Evolutionary conservation across 2,888 invertebrate genomes (phyloP).

Genomic region (Conus canariensis): DNA sequence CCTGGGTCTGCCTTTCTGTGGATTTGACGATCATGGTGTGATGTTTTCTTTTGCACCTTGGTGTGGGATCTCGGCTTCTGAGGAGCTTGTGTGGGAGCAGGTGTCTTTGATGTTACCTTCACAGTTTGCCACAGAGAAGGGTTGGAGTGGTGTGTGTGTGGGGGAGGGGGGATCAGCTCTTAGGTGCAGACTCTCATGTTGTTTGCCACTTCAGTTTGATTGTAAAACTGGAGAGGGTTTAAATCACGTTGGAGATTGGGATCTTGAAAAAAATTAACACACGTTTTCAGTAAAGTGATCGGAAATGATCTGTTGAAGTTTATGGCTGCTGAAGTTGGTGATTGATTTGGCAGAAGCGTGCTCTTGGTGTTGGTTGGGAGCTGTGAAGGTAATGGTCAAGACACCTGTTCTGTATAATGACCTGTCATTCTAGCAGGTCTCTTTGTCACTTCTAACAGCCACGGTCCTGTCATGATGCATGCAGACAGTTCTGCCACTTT

Average conservation of each 20-base stretch:
- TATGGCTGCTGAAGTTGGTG: not conserved
- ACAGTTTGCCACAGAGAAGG: not conserved
- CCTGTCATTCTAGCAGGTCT: constrained; percentile 35
- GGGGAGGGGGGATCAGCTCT: no score
- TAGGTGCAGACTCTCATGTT: not conserved
- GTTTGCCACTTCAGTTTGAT: no score
- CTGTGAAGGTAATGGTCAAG: not conserved
- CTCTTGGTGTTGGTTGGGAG: not conserved
- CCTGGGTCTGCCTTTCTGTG: constrained; percentile 10
- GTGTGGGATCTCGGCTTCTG: constrained; percentile 35
- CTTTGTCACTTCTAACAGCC: not conserved
- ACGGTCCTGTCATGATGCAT: not conserved
- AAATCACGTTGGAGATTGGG: no score
- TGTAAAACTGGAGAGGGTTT: no score
- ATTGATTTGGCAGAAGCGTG: not conserved
- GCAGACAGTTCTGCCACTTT: not conserved
- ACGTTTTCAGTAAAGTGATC: not conserved
- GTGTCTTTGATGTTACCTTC: not conserved
- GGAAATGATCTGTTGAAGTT: not conserved
- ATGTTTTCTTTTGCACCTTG: constrained; percentile 35
- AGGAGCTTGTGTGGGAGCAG: constrained; percentile 28
- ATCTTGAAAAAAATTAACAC: not conserved
- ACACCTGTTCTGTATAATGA: constrained; percentile 15
- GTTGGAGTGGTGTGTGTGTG: not conserved
- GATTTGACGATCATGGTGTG: constrained; percentile 24